Evolutionary conservation across 2,797 vertebrate species (phyloP), one percentile per base, ranked within the genome.

Genomic region (Lutjanus argentimaculatus): DNA sequence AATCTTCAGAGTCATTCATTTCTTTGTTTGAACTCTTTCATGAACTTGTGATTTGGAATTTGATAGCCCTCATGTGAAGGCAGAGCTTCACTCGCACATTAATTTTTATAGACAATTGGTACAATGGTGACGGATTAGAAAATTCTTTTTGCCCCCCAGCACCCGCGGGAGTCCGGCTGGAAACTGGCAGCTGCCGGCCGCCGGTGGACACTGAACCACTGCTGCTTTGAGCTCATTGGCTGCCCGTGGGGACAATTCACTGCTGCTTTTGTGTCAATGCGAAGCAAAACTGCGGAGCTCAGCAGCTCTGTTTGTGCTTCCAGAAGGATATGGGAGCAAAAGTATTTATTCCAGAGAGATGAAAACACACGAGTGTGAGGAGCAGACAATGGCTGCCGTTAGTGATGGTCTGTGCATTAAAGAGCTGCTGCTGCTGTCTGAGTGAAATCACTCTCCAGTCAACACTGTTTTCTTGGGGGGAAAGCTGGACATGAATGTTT

Each of bases 91-190:
- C 83, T 73, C 64, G 72, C 85, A 87, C 85, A 88, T 88, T 86
- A 90, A 92, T 93, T 83, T 94, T 95, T 95, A 95, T 95, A 95
- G 87, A 92, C 87, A 91, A 88, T 90, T 88, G 77, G 66, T 74
- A 95, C 94, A 95, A 95, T 94, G 85, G 87, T 91, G 93, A 94
- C 52, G 57, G 68, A 84, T 94, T 90, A 80, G 94, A 96, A 96
- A 88, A 89, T 93, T 96, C 93, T 91, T 74, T 89, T 80, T 70
- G 84, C n/a, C 66, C 71, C 73, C 68, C 48, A n/a, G 46, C 78
- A 70, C 70, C 83, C 71, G 43, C 72, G 55, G 85, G 82, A 76
- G 80, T 85, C 81, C 81, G 36, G 78, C 79, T 86, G 80, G 73
- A 80, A 90, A 92, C 84, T 91, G 88, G 83, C 77, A 81, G 51